Percentiles rank a stretch among this genome's conserved stretches.
phyloP scores from a whole-genome alignment of 1,140 invertebrate species.

The Popillia japonica region DNA sequence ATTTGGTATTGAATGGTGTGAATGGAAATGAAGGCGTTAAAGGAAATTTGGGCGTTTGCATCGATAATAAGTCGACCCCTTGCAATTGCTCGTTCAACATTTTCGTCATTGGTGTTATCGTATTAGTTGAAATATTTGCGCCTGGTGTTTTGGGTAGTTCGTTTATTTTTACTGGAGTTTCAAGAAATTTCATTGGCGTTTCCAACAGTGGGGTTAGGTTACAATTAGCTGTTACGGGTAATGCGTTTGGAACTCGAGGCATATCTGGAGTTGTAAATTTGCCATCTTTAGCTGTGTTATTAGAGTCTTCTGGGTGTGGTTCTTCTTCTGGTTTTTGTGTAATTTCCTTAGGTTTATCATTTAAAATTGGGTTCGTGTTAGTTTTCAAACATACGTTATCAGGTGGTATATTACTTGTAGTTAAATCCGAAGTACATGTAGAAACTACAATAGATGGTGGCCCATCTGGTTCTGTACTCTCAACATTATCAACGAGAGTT shows the following conservation, averaged over 20 bases:
- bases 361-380: not conserved
- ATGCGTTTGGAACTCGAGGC: not conserved
- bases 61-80: conserved; percentile 47
- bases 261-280: conserved; percentile 41
- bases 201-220: conserved; percentile 46
- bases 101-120: conserved; percentile 54
- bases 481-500: conserved; percentile 43
- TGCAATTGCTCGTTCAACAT: conserved; percentile 54
- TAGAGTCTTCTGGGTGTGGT: not conserved
- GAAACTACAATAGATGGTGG: not conserved
- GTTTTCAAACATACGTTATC: conserved; percentile 2
- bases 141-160: conserved; percentile 49
- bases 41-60: conserved; percentile 56
- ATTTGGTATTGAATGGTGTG: conserved; percentile 44
- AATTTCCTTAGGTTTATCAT: not conserved
- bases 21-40: conserved; percentile 53
- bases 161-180: conserved; percentile 9
- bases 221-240: conserved; percentile 28
- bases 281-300: conserved; percentile 40
- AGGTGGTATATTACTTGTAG: not conserved
- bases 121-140: conserved; percentile 32
- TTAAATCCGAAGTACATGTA: not conserved
- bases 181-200: conserved; percentile 52
- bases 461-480: conserved; percentile 37
- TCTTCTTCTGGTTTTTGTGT: not conserved